These are phyloP conservation scores for Vicugna pacos DNA, from an alignment of 2,113 vertebrate genomes.

Conservation along the genomic window DNA sequence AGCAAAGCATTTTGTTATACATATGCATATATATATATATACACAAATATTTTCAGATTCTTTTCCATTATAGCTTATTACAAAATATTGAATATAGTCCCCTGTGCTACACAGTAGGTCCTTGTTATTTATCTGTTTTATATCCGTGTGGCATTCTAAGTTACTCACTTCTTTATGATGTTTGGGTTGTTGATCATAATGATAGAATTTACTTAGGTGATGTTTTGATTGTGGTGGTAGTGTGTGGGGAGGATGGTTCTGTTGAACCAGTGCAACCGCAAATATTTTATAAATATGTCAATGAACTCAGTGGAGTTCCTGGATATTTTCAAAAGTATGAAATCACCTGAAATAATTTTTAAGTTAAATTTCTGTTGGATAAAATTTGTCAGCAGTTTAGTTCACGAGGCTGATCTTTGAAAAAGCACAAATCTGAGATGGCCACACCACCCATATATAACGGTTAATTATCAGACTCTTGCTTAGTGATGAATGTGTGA, in stretches of 20 bases:
- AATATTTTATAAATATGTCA: constrained; percentile 15
- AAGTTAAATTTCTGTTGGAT: background rate
- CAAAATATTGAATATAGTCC: no score
- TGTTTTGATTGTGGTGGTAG: background rate
- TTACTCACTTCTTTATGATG: background rate
- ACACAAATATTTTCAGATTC: no score
- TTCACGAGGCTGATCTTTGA: background rate
- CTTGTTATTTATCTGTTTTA: no score
- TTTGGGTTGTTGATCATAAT: background rate
- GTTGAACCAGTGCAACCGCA: background rate
- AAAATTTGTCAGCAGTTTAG: constrained; percentile 18
- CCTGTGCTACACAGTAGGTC: no score
- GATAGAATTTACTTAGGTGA: background rate
- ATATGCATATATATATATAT: no score
- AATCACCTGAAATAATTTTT: constrained; percentile 11
- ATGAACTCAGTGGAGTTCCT: background rate
- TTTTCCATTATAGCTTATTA: no score
- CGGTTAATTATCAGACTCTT: background rate
- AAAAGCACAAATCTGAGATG: background rate
- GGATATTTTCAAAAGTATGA: background rate
- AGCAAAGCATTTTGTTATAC: no score
- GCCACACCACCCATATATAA: background rate
- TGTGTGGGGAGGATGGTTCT: background rate
- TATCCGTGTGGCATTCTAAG: background rate
- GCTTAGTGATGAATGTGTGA: background rate